These are phyloP conservation scores for Ormyrus thymus DNA, from an alignment of 2,888 invertebrate species.

Conservation along the genomic window DNA sequence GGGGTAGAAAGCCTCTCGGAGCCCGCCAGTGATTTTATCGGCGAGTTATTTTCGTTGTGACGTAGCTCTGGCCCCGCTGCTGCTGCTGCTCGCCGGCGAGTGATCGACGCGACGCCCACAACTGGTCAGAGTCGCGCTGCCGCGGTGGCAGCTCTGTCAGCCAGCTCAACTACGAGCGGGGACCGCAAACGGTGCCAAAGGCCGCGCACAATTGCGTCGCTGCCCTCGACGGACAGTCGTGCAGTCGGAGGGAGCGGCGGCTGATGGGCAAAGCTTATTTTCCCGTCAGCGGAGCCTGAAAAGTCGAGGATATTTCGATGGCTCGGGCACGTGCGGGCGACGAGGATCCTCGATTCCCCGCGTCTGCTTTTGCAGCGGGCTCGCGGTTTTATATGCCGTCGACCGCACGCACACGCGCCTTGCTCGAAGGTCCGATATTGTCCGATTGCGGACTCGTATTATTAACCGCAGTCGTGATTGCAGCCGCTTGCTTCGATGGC, in stretches of 20 bases:
- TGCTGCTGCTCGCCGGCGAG: neutral
- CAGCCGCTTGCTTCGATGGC: slow-evolving; percentile 9
- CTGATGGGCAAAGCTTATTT: slow-evolving; percentile 67
- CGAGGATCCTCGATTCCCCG: neutral
- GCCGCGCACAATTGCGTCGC: neutral
- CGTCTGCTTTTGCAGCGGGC: neutral
- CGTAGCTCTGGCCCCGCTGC: neutral
- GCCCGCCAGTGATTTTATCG: neutral
- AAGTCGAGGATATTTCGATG: slow-evolving; percentile 67
- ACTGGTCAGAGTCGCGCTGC: too few species aligned
- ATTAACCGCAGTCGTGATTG: slow-evolving; percentile 22
- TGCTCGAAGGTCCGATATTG: neutral
- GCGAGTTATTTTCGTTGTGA: neutral
- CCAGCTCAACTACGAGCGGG: neutral
- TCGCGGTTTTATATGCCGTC: neutral
- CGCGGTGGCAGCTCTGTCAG: too few species aligned
- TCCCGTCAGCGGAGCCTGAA: slow-evolving; percentile 64
- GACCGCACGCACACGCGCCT: too few species aligned
- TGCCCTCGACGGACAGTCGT: slow-evolving; percentile 4
- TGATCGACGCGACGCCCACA: neutral
- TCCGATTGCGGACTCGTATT: slow-evolving; percentile 15
- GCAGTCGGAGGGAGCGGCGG: neutral
- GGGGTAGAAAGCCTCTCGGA: too few species aligned
- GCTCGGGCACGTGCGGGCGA: slow-evolving; percentile 21
- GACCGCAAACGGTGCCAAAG: slow-evolving; percentile 1